Conservation (phyloP, 2,797 vertebrate genomes). For the Mallotus villosus region DNA sequence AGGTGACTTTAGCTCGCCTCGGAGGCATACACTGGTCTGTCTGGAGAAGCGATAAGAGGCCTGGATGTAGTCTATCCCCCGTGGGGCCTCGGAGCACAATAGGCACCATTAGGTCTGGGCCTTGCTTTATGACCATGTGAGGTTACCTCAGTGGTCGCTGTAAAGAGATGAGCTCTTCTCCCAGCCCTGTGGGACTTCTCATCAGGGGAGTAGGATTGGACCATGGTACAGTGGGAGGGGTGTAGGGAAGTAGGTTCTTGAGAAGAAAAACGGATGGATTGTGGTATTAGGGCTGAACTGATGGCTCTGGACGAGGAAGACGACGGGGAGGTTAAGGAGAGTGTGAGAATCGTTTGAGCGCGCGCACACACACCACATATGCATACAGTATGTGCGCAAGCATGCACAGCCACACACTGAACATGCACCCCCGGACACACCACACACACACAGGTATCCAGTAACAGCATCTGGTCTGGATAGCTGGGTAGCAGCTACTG, state of each 20-base stretch:
- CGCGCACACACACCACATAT: too few relatives aligned
- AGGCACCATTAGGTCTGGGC: slow-evolving; percentile 21
- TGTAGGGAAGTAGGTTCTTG: background rate
- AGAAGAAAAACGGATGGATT: background rate
- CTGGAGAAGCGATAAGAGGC: slow-evolving; percentile 54
- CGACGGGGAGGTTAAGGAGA: too few relatives aligned
- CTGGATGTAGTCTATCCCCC: slow-evolving; percentile 56
- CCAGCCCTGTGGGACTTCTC: slow-evolving; percentile 13
- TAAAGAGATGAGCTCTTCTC: background rate
- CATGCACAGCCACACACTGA: slow-evolving; percentile 15
- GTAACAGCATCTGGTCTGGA: slow-evolving; percentile 41
- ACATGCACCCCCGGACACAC: slow-evolving; percentile 12
- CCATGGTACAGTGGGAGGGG: background rate
- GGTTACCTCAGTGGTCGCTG: background rate
- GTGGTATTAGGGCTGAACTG: background rate
- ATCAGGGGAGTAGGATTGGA: slow-evolving; percentile 6
- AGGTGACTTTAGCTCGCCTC: slow-evolving; percentile 68
- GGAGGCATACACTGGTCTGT: slow-evolving; percentile 56
- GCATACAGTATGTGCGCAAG: too few relatives aligned
- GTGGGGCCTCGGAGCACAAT: slow-evolving; percentile 41
- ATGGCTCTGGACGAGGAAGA: too few relatives aligned
- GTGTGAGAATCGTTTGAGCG: too few relatives aligned
- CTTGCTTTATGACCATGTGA: background rate
- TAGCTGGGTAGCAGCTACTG: slow-evolving; percentile 46
- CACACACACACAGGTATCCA: slow-evolving; percentile 42